Base-by-base conservation (phyloP, 2,888 invertebrate genomes). In the Dryobotodes eremita region DNA sequence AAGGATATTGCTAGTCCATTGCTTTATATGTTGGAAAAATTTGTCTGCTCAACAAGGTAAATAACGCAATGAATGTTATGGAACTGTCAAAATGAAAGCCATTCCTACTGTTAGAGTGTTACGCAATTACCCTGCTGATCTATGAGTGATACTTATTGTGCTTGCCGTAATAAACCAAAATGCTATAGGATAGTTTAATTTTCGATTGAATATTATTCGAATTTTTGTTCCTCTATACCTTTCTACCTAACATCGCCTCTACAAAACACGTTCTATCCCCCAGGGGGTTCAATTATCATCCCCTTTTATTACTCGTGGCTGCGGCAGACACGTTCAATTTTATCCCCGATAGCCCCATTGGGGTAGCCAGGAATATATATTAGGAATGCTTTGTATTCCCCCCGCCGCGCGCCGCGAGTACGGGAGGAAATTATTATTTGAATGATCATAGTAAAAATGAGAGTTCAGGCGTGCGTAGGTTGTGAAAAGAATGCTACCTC, bases 311-410 rank as follows among this genome's bases (percentile, higher is more conserved):
- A 82, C 87, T 88, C 82, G 71, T 20, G 26, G 72, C 89, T 89
- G 89, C 71, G 78, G 82, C 70, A 82, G 89, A 88, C 89, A 89
- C 88, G 89, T 90, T 78, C 89, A 89, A 89, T 89, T 90, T 85
- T 75, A 88, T 83, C 84, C 89, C 59, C 53, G 64, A 75, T 65
- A 59, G 59, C 62, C 46, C 79, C 53, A 64, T 72, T 65, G 68
- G 76, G 72, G 64, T 77, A 69, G 80, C 68, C 46, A 26, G 74
- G 88, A 85, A 85, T 86, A 89, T 86, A 89, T 82, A 86, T 88
- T 87, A 83, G 62, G 74, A 78, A 75, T 70, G 81, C 77, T 86
- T 88, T 81, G 84, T 84, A 64, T 68, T 73, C 76, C 5, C 1
- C 31, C 3, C 36, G 46, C 3, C 31, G 36, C 31, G 36, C 31